Base-by-base conservation (phyloP, 2,888 invertebrate species). In the Philaethria dido region DNA sequence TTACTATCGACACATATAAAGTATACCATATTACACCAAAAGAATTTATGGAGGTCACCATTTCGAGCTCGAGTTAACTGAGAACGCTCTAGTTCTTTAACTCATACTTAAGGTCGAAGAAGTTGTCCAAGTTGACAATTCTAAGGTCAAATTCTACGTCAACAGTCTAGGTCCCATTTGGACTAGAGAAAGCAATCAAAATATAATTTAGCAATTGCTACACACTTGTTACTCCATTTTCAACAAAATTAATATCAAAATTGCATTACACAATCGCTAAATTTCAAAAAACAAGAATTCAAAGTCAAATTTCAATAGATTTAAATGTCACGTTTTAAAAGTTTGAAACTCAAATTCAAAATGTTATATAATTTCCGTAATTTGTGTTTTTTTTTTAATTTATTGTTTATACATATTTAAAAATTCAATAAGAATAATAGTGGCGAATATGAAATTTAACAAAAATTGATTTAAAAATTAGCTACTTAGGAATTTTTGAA, bases 221-320 rank as follows among this genome's bases (percentile, higher is more conserved):
- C 29, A 45, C 45, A 6, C 3, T n/a, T n/a, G 25, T 18, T 45
- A 18, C 18, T 9, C 18, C 18, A 29, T 18, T 45, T 44, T 20
- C 8, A n/a, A 55, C 6, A 20, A 39, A 52, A 20, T 25, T 60
- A 11, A 45, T 60, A 29, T 33, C 14, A 60, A 60, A 60, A 60
- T 29, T 18, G 13, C 20, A 3, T 60, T 60, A 45, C 45, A 13
- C 29, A 60, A 60, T 18, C 33, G 18, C 47, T 13, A 60, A 18
- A 47, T 60, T 47, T 33, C 16, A 57, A 57, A 57, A 57, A 22
- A 57, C 57, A n/a, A 57, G 57, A 42, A 42, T n/a, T 57, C 42
- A 42, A 57, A 57, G 39, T 57, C 57, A 25, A 42, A 57, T 57
- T 42, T 20, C 16, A 39, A 42, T 42, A 9, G n/a, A 52, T 52